Conservation (phyloP, 37 sponge, comb jelly and placozoan species). For the Theonella swinhoei region DNA sequence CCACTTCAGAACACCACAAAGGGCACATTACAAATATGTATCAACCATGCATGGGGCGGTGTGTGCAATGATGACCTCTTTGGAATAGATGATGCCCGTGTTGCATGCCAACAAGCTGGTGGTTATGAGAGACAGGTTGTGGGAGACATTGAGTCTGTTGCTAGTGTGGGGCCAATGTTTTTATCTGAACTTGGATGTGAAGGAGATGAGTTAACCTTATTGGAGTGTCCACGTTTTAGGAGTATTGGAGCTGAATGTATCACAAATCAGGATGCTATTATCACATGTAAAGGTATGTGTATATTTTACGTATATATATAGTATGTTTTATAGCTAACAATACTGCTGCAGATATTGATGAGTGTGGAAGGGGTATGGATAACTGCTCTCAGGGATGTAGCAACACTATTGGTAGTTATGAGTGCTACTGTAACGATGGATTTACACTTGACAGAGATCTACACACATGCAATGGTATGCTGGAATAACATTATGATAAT, state of each 20-base stretch:
- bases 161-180: background rate
- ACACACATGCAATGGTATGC: constrained; percentile 12
- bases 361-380: constrained; percentile 27
- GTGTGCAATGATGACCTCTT: background rate
- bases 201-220: background rate
- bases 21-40: background rate
- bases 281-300: background rate
- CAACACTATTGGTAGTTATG: constrained; percentile 29
- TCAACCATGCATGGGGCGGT: background rate
- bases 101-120: background rate
- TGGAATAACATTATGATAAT: background rate
- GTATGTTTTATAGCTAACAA: background rate
- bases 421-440: constrained; percentile 17
- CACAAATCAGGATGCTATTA: background rate
- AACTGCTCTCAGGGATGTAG: constrained; percentile 41
- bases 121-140: background rate
- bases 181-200: background rate
- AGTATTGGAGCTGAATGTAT: background rate
- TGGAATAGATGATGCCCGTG: background rate
- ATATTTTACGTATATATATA: background rate
- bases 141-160: background rate
- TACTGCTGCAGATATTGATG: constrained; percentile 52
- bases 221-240: background rate
- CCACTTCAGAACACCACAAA: background rate
- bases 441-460: background rate